These are phyloP conservation scores for Trichonephila inaurata DNA, from an alignment of 1,140 invertebrate species.

Conservation along the genomic window DNA sequence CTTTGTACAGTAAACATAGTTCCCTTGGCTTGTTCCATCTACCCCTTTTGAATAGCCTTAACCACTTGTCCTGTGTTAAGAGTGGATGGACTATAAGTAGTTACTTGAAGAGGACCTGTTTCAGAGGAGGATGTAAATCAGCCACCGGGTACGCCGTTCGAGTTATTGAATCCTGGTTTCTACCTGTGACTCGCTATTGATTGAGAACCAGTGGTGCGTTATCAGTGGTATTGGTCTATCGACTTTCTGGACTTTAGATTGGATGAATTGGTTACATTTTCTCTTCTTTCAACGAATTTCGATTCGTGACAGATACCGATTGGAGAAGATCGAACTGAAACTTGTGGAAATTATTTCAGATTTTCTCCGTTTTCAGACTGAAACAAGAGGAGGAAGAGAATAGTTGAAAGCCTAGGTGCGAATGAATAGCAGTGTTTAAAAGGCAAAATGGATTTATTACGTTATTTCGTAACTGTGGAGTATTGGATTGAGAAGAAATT, in stretches of 20 bases:
- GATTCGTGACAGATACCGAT: not conserved
- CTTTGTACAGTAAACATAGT: slow-evolving; percentile 7
- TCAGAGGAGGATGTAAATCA: slow-evolving; percentile 23
- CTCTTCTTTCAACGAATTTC: not conserved
- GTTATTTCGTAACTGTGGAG: no score
- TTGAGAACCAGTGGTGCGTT: slow-evolving; percentile 39
- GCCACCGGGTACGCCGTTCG: slow-evolving; percentile 7
- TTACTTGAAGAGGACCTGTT: not conserved
- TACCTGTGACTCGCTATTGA: slow-evolving; percentile 34
- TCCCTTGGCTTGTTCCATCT: not conserved
- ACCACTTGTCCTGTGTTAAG: slow-evolving; percentile 19
- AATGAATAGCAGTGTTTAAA: not conserved
- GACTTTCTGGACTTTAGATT: not conserved
- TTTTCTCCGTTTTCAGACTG: not conserved
- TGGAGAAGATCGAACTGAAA: not conserved
- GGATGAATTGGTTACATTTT: not conserved
- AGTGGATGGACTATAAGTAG: slow-evolving; percentile 14
- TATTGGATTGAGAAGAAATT: no score
- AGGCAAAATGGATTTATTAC: no score
- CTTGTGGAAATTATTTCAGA: not conserved
- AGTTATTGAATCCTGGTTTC: slow-evolving; percentile 7
- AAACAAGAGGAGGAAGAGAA: not conserved
- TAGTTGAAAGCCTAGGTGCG: not conserved
- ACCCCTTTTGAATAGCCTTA: not conserved
- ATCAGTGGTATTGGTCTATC: slow-evolving; percentile 37